A percentile compares a stretch with the other conserved stretches of the same genome.
Evolutionary conservation across 2,113 vertebrate species (phyloP).

Genomic region (rabbit (Oryctolagus cuniculus)): DNA sequence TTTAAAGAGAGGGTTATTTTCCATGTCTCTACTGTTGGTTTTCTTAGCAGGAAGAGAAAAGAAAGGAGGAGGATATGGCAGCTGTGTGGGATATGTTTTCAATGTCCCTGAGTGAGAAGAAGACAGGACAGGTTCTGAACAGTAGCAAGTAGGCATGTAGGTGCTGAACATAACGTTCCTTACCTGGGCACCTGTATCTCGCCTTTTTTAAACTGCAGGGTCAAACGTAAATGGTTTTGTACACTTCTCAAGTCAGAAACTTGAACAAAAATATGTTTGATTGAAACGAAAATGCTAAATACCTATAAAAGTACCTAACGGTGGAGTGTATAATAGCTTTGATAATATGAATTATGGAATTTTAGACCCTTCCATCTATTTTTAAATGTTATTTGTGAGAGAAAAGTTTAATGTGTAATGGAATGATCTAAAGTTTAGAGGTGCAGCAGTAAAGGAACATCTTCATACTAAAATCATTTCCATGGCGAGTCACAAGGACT

Average conservation of each 20-base stretch:
- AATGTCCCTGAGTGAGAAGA: neutral
- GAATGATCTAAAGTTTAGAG: constrained; percentile 56
- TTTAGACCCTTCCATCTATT: constrained; percentile 57
- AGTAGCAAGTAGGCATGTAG: neutral
- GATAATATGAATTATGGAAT: constrained; percentile 61
- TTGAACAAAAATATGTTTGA: constrained; percentile 66
- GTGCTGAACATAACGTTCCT: neutral
- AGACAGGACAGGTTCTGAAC: constrained; percentile 6
- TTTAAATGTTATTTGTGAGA: constrained; percentile 72
- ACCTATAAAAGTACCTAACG: constrained; percentile 68
- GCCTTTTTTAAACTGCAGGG: neutral
- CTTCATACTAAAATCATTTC: constrained; percentile 41
- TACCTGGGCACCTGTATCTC: neutral
- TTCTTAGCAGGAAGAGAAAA: neutral
- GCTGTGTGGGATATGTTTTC: neutral
- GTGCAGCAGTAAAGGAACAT: neutral
- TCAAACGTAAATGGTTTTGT: constrained; percentile 53
- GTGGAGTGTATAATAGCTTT: constrained; percentile 58
- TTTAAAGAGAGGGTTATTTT: constrained; percentile 12
- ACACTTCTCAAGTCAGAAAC: constrained; percentile 57
- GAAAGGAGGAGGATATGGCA: neutral
- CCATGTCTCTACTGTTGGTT: neutral
- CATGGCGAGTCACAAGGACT: constrained; percentile 37
- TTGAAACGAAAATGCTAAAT: constrained; percentile 69
- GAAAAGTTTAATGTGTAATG: constrained; percentile 67